phyloP scores from a whole-genome alignment of 2,888 invertebrate species.

The Melanophora roralis region DNA sequence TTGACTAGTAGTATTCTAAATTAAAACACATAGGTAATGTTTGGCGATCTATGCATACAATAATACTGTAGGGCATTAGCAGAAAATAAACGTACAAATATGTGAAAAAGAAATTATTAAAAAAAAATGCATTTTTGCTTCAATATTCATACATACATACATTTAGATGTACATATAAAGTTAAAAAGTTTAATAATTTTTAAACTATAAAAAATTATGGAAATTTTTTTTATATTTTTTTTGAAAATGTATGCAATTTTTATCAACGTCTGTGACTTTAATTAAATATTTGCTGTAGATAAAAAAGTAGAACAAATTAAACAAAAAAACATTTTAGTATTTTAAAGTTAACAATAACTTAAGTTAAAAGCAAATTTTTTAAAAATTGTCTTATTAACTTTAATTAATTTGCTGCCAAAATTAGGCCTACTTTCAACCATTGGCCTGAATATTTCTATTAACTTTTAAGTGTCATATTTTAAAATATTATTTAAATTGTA shows the following conservation, averaged over 20 bases:
- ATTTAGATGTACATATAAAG: conserved; percentile 46
- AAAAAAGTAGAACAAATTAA: not conserved
- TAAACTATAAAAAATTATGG: not conserved
- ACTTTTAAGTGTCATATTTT: no score
- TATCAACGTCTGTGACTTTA: conserved; percentile 12
- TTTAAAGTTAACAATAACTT: not conserved
- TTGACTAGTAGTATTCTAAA: no score
- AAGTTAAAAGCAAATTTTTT: not conserved
- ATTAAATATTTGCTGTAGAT: not conserved
- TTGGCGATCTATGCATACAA: not conserved
- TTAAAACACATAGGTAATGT: no score
- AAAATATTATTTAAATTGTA: no score
- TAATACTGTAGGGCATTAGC: not conserved
- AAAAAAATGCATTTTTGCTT: conserved; percentile 47
- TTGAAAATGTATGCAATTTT: conserved; percentile 17
- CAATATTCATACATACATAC: conserved; percentile 25
- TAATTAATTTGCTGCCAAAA: conserved; percentile 6
- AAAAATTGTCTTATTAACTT: not conserved
- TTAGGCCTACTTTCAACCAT: no score
- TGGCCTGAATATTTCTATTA: no score
- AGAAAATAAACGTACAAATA: not conserved
- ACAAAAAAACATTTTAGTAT: not conserved
- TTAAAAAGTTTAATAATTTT: conserved; percentile 31
- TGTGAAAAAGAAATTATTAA: conserved; percentile 29
- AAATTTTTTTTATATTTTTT: conserved; percentile 29